Evolutionary conservation across 2,888 invertebrate genomes (phyloP).

Genomic region (Mythimna pallens): DNA sequence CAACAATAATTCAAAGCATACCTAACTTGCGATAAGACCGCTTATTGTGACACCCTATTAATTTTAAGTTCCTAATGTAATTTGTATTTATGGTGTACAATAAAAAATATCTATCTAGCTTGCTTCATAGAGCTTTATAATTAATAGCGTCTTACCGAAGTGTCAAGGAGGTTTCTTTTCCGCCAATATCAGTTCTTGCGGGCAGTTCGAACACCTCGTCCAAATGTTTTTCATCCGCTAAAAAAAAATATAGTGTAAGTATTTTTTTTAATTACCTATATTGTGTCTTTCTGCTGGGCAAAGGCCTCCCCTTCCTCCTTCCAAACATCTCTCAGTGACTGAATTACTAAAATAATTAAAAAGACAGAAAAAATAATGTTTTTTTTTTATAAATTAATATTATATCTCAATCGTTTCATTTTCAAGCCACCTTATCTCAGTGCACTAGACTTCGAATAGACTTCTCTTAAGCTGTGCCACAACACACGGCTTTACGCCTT

Average conservation of each 20-base stretch:
- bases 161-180: conserved; percentile 89
- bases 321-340: too few relatives aligned
- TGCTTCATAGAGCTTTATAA: too few relatives aligned
- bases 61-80: too few relatives aligned
- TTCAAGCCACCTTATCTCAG: neutral
- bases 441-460: neutral
- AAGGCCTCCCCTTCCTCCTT: too few relatives aligned
- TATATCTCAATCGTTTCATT: neutral
- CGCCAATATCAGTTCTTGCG: conserved; percentile 93
- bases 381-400: neutral
- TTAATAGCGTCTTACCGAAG: conserved; percentile 79
- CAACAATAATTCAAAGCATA: too few relatives aligned
- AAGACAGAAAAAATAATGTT: too few relatives aligned
- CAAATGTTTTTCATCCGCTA: conserved; percentile 90
- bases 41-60: too few relatives aligned
- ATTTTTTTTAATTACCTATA: neutral
- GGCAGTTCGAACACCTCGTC: conserved; percentile 93
- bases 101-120: too few relatives aligned
- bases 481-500: too few relatives aligned
- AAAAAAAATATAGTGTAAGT: neutral
- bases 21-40: too few relatives aligned
- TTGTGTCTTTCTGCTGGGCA: neutral
- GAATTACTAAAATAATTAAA: neutral
- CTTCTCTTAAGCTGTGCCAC: too few relatives aligned
- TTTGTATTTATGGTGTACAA: too few relatives aligned